A percentile compares a stretch with the other conserved stretches of the same genome.
Conservation (phyloP, 2,797 vertebrate genomes). For the Pipistrellus pipistrellus region DNA sequence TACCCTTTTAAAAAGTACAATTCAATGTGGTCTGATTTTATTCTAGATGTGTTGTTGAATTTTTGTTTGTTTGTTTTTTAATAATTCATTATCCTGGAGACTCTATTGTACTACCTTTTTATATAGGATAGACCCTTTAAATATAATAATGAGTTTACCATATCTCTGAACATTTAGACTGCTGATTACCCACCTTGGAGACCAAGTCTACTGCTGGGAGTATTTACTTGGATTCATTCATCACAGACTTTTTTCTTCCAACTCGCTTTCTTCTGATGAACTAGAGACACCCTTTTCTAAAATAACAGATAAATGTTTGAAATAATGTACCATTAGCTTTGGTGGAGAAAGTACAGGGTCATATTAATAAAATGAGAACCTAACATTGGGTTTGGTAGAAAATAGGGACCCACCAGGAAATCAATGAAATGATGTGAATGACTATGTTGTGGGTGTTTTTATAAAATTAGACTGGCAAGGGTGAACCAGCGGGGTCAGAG, state of each 20-base stretch:
- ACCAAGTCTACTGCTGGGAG: neutral
- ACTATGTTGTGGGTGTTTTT: neutral
- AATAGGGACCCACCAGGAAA: neutral
- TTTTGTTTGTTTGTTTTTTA: too few relatives aligned
- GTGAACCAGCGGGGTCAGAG: neutral
- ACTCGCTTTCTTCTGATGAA: neutral
- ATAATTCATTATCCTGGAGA: neutral
- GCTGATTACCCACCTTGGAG: neutral
- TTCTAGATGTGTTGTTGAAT: neutral
- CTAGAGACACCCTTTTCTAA: neutral
- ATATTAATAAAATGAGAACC: neutral
- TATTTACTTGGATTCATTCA: neutral
- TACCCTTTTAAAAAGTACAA: neutral
- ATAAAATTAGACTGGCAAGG: neutral
- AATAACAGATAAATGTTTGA: neutral
- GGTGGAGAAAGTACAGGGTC: neutral
- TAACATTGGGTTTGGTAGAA: neutral
- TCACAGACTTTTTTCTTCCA: neutral
- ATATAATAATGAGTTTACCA: neutral
- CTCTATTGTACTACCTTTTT: neutral
- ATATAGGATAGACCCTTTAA: neutral
- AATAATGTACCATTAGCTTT: neutral
- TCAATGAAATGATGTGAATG: neutral
- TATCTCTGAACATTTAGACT: neutral
- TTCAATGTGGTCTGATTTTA: conserved; percentile 27